Evolutionary conservation across 37 sponge, comb jelly and placozoan species (phyloP), one percentile per base, ranked within the genome.

Genomic region (Petrosia ficiformis): DNA sequence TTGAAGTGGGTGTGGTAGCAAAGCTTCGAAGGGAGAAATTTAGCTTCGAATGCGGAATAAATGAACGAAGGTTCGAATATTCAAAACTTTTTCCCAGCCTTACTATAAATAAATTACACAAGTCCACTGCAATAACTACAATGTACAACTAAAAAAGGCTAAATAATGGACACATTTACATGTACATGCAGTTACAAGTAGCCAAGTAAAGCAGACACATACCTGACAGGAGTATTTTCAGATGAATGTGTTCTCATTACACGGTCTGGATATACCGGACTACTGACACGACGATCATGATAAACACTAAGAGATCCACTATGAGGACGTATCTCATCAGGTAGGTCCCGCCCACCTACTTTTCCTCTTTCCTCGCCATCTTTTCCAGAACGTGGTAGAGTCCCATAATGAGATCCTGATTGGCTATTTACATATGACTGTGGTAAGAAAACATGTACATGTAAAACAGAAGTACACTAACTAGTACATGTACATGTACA

Each of bases 271-370:
- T 19, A 48, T 14, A 48, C 54, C 8, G 54, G 54, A 48, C 28
- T 61, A 22, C 5, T n/a, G 14, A 61, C 26, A 8, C 63, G 14
- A 22, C n/a, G 14, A 61, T 61, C 28, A 61, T 8, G 25, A 60
- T 71, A 76, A 21, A 82, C 58, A 44, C 76, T 81, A 78, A 77
- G 77, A 16, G 82, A 81, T 1, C 82, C 82, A 37, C 72, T 70
- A 1, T 82, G 72, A 39, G 66, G 82, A 4, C 58, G 31, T 71
- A 37, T 67, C 68, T 87, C 87, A 3, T 63, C 59, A 16, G 88
- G 66, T 5, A 81, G 68, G 29, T 40, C 29, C 44, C 26, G 59
- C 29, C 54, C 48, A 29, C 57, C 42, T 39, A 29, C 42, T 37
- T 39, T 28, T 33, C 24, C 42, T 29, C 48, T 44, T 22, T n/a